Percentiles rank a stretch among this genome's conserved stretches.
phyloP scores from a whole-genome alignment of 2,888 invertebrate species.

The Blastobasis lacticolella region DNA sequence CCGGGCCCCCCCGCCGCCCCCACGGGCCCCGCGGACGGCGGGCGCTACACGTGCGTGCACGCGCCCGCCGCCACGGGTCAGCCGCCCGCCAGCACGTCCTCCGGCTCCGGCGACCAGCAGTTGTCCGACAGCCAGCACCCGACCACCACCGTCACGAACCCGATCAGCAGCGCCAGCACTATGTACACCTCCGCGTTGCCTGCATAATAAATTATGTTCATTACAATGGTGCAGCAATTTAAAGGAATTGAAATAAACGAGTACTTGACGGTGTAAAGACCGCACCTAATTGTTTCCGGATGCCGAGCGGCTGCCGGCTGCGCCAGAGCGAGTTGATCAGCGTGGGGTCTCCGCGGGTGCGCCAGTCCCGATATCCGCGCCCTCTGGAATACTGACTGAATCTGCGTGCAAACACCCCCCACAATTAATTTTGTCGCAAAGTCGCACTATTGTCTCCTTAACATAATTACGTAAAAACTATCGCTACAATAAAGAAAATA shows the following conservation, averaged over 20 bases:
- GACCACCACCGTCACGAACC: conserved; percentile 81
- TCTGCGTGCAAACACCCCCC: conserved; percentile 52
- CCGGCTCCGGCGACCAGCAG: conserved; percentile 85
- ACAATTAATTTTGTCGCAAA: not conserved
- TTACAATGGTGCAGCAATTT: too few species aligned
- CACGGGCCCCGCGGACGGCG: conserved; percentile 51
- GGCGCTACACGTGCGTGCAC: conserved; percentile 74
- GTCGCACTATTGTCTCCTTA: conserved; percentile 4
- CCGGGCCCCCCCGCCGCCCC: conserved; percentile 28
- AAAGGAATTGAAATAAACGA: not conserved
- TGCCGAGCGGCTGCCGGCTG: conserved; percentile 82
- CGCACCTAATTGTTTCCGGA: conserved; percentile 77
- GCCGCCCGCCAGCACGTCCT: conserved; percentile 78
- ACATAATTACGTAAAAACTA: conserved; percentile 28
- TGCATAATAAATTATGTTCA: conserved; percentile 31
- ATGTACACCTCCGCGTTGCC: conserved; percentile 85
- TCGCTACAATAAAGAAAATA: conserved; percentile 46
- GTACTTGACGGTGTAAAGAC: too few species aligned
- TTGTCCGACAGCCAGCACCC: conserved; percentile 86
- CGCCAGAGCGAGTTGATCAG: conserved; percentile 83
- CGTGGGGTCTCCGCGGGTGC: conserved; percentile 80
- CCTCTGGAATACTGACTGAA: conserved; percentile 76
- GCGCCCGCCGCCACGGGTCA: conserved; percentile 80
- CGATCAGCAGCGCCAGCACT: conserved; percentile 81
- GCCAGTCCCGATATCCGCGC: conserved; percentile 81